A percentile compares a stretch with the other conserved stretches of the same genome.
Conservation (phyloP, 2,113 vertebrate genomes). For the Scomber japonicus region DNA sequence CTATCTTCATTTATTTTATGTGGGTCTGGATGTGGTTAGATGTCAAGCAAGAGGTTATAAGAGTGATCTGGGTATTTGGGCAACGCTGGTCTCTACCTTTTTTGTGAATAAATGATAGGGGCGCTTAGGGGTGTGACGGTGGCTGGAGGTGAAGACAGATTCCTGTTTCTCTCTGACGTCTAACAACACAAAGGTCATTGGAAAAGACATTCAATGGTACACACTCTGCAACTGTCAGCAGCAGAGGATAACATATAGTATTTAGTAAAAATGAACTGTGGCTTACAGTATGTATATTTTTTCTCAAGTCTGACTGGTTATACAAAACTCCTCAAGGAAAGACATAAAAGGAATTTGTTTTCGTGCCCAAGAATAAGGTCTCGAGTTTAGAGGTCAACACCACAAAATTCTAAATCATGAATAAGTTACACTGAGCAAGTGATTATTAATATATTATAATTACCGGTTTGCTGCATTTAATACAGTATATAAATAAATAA, state of each 20-base stretch:
- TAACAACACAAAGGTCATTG: not conserved
- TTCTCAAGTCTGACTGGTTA: not conserved
- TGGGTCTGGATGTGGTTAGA: not conserved
- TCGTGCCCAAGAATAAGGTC: not conserved
- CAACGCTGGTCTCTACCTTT: constrained; percentile 17
- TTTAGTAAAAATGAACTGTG: not conserved
- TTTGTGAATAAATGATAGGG: constrained; percentile 51
- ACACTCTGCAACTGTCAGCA: not conserved
- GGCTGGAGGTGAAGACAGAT: constrained; percentile 4
- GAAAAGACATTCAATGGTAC: not conserved
- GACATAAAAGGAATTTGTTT: not conserved
- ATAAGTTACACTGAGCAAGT: not conserved
- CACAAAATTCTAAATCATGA: not conserved
- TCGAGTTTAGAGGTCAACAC: not conserved
- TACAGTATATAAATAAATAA: not conserved
- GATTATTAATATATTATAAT: not conserved
- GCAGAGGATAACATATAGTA: not conserved
- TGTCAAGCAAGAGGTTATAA: not conserved
- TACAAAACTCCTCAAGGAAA: not conserved
- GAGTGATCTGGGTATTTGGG: not conserved
- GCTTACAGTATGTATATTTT: not conserved
- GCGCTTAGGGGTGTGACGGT: constrained; percentile 30
- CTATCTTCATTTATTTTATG: not conserved
- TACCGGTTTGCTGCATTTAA: not conserved
- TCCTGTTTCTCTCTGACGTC: constrained; percentile 15